Evolutionary conservation across 1,140 invertebrate species (phyloP).

Genomic region (Pentalonia nigronervosa): DNA sequence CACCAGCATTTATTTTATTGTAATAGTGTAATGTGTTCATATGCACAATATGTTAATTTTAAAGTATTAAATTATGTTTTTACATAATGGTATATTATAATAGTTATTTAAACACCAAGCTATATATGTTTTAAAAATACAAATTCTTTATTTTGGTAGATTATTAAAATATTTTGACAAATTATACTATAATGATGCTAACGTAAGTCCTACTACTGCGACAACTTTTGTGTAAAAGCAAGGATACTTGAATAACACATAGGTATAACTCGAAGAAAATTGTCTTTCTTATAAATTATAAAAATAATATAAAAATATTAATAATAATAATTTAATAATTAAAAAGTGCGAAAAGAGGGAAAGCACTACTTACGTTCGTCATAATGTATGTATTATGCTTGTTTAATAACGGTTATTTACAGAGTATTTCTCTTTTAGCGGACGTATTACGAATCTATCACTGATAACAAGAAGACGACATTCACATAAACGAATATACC

Average conservation of each 20-base stretch:
- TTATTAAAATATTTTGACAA: not conserved
- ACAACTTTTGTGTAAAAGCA: not conserved
- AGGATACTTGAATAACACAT: not conserved
- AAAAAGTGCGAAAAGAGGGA: not conserved
- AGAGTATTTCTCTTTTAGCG: not conserved
- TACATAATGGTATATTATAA: no score
- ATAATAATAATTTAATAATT: not conserved
- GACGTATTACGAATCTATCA: not conserved
- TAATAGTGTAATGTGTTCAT: no score
- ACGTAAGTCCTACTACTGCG: no score
- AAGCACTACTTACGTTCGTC: not conserved
- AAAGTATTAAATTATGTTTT: no score
- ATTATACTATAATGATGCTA: not conserved
- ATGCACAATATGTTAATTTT: no score
- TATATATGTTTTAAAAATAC: not conserved
- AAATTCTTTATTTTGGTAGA: not conserved
- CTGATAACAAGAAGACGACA: not conserved
- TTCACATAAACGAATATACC: not conserved
- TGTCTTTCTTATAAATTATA: not conserved
- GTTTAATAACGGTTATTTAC: not conserved
- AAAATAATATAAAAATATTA: not conserved
- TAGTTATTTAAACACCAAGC: not conserved
- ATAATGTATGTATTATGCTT: not conserved
- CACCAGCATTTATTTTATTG: not conserved
- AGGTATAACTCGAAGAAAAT: not conserved